Base-by-base conservation (phyloP, 2,113 vertebrate species). In the Melospiza georgiana region DNA sequence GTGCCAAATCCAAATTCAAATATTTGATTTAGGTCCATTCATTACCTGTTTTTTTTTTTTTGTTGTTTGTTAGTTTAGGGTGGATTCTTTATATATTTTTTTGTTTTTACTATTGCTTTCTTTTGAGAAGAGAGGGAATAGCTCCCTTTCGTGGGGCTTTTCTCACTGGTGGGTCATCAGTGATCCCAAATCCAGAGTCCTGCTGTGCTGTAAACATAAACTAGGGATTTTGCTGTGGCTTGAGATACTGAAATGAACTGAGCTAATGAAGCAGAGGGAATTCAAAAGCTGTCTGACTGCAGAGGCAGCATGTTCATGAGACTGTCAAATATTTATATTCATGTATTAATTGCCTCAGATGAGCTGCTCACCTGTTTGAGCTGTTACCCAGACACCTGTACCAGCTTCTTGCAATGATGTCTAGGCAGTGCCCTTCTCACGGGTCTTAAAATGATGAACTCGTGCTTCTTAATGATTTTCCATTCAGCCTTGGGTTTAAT, bases 31-130 rank as follows among this genome's bases (percentile, higher is more conserved):
- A n/a, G 16, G 11, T 2, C 4, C 46, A 43, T 44, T 41, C 6
- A 4, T 78, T 27, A 9, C 5, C 2, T 59, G 16, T 0, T 6
- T 9, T 55, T 22, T 55, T 22, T 16, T 22, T 65, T 2, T 28
- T 16, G 3, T 23, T 71, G 5, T 43, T 44, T 52, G 27, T 37
- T 37, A 9, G 6, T n/a, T 63, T 46, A 3, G 48, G 22, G 12
- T 28, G 22, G 3, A 0, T 3, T 66, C 39, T 49, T 16, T 39
- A 39, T 20, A 27, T 9, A 21, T 11, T 86, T 43, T 43, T 43
- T 16, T 43, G 41, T 0, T 39, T 39, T 78, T 78, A 12, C 17
- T 44, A 12, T 48, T 39, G 39, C 39, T 33, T 73, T 41, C n/a
- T 39, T 71, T 90, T 35, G 61, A 33, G 10, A 52, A 61, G 19